Conservation (phyloP, 2,797 vertebrate genomes). For the Paramormyrops hopkinsi region DNA sequence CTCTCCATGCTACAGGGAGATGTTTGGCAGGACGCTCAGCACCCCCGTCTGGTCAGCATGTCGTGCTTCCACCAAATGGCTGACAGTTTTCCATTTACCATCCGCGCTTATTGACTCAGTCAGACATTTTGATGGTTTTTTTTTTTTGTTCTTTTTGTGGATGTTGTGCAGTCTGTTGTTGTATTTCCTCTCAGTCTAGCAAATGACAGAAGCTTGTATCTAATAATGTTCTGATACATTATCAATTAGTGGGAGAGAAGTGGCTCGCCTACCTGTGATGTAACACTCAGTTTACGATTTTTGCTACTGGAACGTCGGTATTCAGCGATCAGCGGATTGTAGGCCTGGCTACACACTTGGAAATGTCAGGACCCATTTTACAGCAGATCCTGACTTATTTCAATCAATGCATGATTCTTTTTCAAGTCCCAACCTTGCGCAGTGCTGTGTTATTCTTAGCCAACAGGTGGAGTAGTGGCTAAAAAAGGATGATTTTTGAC, state of each 20-base stretch:
- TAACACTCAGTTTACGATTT: background rate
- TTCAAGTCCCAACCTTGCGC: background rate
- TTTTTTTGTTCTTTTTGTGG: background rate
- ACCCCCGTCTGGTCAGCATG: background rate
- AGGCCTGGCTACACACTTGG: background rate
- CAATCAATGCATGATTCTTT: background rate
- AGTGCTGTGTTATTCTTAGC: background rate
- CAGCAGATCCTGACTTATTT: background rate
- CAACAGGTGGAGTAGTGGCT: background rate
- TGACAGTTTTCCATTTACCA: background rate
- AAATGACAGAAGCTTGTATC: background rate
- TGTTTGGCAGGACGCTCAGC: background rate
- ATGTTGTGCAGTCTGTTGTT: background rate
- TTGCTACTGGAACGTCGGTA: background rate
- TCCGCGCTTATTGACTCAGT: background rate
- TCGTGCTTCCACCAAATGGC: background rate
- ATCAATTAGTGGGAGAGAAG: background rate
- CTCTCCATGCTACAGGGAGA: background rate
- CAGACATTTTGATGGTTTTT: background rate
- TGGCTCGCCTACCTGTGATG: background rate
- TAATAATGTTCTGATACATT: background rate
- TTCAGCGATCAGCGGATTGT: background rate
- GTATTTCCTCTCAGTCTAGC: background rate
- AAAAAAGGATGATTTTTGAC: background rate
- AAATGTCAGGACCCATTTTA: background rate